These are phyloP conservation scores for Psix sp. DNA, from an alignment of 1,140 invertebrate genomes.

Conservation along the genomic window DNA sequence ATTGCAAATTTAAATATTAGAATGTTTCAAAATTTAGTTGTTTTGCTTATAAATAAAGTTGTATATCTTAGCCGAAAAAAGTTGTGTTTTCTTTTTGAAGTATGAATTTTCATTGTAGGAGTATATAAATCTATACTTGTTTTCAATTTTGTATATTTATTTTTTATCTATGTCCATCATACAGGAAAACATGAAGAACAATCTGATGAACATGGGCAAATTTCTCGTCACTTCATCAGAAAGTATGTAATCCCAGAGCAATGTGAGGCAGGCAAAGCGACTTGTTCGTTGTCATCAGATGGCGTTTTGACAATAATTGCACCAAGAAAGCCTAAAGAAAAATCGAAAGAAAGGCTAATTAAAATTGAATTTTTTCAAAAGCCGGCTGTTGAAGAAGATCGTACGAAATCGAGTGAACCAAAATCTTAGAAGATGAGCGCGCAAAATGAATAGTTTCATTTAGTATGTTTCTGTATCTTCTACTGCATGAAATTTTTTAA, in stretches of 20 bases:
- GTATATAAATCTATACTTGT: neutral
- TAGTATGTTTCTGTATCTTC: too few species aligned
- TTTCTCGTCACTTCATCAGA: slow-evolving; percentile 84
- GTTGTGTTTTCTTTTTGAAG: too few species aligned
- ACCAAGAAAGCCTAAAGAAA: slow-evolving; percentile 78
- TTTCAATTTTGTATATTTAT: neutral
- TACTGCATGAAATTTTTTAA: too few species aligned
- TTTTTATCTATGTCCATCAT: neutral
- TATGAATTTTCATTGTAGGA: too few species aligned
- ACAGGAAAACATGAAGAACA: slow-evolving; percentile 83
- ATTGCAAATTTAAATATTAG: neutral
- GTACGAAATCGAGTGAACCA: neutral
- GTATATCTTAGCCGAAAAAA: too few species aligned
- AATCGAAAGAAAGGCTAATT: slow-evolving; percentile 79
- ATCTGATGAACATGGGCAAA: slow-evolving; percentile 84
- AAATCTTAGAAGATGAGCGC: slow-evolving; percentile 11
- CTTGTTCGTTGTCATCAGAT: slow-evolving; percentile 85
- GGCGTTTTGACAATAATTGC: slow-evolving; percentile 86
- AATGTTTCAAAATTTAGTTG: neutral
- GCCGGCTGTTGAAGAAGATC: slow-evolving; percentile 19
- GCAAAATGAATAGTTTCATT: slow-evolving; percentile 8
- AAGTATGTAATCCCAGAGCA: slow-evolving; percentile 84
- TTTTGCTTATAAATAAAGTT: too few species aligned
- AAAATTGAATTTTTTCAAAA: slow-evolving; percentile 58
- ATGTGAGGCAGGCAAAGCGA: slow-evolving; percentile 81